Evolutionary conservation across 1,140 invertebrate species (phyloP), one percentile per base, ranked within the genome.

Genomic region (Euglossa dilemma): DNA sequence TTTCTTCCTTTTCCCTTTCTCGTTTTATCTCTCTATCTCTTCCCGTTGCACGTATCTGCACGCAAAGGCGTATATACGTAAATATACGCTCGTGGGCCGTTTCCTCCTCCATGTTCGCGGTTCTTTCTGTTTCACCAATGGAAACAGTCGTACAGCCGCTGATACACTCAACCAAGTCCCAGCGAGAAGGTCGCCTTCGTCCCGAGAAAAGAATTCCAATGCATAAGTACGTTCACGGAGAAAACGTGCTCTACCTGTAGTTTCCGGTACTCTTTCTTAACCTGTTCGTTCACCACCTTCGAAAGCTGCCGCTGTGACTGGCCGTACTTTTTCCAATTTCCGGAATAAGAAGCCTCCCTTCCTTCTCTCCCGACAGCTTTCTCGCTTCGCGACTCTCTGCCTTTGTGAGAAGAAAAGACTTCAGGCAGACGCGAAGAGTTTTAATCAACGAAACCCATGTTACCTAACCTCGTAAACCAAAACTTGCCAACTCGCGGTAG

Each of bases 391-490:
- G 36, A 47, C 11, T 43, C 23, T 7, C 64, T 43, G 20, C 64
- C 64, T 67, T 67, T 47, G 64, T 47, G 36, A 18, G 20, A 20
- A 20, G 63, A 23, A 66, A 56, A 50, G 56, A 8, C 14, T 18
- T 52, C 56, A 28, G 28, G 52, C 43, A 73, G 25, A 69, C 45
- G 47, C 14, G 69, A 80, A 36, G 72, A 88, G 83, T 89, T 91
- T 91, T 90, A 90, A 90, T 90, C 90, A 90, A 90, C 80, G 89
- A 89, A 88, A 84, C 63, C 59, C 81, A 72, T 14, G 67, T 50
- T 80, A 74, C 77, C 80, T 61, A 64, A 67, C 72, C 84, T 61
- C 84, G 64, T 90, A 83, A 83, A 86, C 75, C 67, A 28, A 69
- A 16, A 47, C 72, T 63, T 75, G 61, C 36, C 45, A 36, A 52